Base-by-base conservation (phyloP, 2,888 invertebrate genomes). In the Nematopogon swammerdamellus region DNA sequence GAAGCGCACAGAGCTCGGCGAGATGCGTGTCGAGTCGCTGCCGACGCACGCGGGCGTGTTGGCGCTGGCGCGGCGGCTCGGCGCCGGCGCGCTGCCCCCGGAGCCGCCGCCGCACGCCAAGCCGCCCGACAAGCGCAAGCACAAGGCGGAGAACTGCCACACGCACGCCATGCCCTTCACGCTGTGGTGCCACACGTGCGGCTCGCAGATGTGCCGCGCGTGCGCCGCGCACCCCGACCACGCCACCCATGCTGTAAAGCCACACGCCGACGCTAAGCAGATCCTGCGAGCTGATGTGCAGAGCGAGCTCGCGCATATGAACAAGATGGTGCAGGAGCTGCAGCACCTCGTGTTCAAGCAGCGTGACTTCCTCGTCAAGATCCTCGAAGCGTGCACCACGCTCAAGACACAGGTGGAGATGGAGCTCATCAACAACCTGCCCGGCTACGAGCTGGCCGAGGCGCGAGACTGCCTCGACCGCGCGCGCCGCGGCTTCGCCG, bases 331-430 rank as follows among this genome's bases (percentile, higher is more conserved):
- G 55, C 76, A 83, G 56, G 87, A 89, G 63, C 85, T 88, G 54
- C 87, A 89, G 69, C 83, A 86, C 63, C 72, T 88, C 61, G 85
- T 85, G 52, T 74, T 83, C 68, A 86, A 87, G 60, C 88, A 88
- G 65, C 82, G 89, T 57, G 85, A 88, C 61, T 88, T 88, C 66
- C 68, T 88, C 55, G 77, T 88, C 53, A 87, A 88, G 64, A 85
- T 89, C 47, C 75, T 88, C 53, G 89, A 90, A 63, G 86, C 89
- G 42, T 87, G 89, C 67, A 85, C 87, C 46, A 85, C 87, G 52
- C 68, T 90, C 46, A 89, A 89, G 65, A 84, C 87, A 51, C 87
- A 88, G 68, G 86, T 90, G 47, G 89, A 89, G 68, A 85, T 86
- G 47, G 88, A 89, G 63, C 75, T 90, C 56, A 84, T 86, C 54